Conservation (phyloP, 2,888 invertebrate species). For the Danaus chrysippus region DNA sequence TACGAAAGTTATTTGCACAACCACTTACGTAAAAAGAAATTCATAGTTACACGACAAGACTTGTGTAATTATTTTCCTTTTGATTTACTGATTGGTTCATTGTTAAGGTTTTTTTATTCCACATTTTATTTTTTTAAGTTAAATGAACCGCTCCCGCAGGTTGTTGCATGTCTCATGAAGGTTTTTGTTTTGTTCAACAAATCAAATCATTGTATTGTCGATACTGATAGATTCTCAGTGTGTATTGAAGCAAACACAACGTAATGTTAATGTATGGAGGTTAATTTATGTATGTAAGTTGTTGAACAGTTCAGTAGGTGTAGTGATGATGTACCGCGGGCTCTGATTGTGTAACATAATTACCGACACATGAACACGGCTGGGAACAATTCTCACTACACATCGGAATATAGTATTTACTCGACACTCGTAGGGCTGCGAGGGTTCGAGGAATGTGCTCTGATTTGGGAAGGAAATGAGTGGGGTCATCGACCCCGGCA, state of each 20-base stretch:
- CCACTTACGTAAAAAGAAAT: not conserved
- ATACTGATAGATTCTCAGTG: no score
- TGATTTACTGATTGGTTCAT: not conserved
- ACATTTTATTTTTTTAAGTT: no score
- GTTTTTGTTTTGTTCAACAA: no score
- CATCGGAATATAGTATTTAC: conserved; percentile 6
- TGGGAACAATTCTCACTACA: not conserved
- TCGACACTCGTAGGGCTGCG: not conserved
- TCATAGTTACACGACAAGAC: not conserved
- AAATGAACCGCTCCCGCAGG: no score
- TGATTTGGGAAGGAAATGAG: conserved; percentile 20
- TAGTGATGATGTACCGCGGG: no score
- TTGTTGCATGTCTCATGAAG: no score
- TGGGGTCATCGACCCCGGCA: conserved; percentile 20
- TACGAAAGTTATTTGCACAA: not conserved
- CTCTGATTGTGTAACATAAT: not conserved
- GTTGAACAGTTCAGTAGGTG: no score
- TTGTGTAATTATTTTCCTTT: not conserved
- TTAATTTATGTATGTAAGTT: no score
- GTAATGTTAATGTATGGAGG: no score
- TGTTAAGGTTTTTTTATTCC: no score
- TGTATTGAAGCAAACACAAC: no score
- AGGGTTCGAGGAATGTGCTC: conserved; percentile 8
- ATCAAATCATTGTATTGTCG: no score
- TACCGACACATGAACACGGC: not conserved